Evolutionary conservation across 2,888 invertebrate genomes (phyloP).

Genomic region (Agrochola litura): DNA sequence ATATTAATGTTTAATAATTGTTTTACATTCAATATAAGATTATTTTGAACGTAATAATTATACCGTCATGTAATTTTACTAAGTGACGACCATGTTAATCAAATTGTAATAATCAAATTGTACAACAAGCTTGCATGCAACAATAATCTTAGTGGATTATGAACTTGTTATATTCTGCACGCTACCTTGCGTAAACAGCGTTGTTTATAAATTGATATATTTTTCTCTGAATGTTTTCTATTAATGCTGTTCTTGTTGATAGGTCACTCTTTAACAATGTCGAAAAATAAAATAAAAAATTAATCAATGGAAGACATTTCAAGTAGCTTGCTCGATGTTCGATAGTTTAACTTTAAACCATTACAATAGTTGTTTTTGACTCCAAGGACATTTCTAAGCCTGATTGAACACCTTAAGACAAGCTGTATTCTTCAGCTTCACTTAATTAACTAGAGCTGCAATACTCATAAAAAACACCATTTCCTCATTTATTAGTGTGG

Average conservation of each 20-base stretch:
- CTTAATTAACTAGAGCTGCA: conserved; percentile 44
- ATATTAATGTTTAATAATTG: conserved; percentile 21
- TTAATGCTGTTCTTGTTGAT: not conserved
- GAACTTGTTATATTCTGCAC: not conserved
- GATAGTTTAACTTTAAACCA: conserved; percentile 1
- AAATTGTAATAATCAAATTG: not conserved
- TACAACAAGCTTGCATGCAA: too few species aligned
- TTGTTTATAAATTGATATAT: conserved; percentile 16
- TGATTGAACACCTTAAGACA: conserved; percentile 21
- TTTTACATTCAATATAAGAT: conserved; percentile 50
- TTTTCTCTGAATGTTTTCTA: conserved; percentile 10
- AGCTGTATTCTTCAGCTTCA: conserved; percentile 30
- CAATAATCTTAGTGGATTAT: not conserved
- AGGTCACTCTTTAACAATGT: conserved; percentile 1
- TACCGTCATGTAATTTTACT: not conserved
- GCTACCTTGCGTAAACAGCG: not conserved
- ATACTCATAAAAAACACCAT: conserved; percentile 50
- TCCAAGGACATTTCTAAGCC: conserved; percentile 20
- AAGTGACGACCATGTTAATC: conserved; percentile 1
- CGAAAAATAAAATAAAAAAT: not conserved
- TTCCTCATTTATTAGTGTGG: conserved; percentile 2
- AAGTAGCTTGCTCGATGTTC: conserved; percentile 2
- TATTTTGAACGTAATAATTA: conserved; percentile 47
- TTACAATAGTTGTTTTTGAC: conserved; percentile 19
- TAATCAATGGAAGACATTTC: conserved; percentile 39